Conservation (phyloP, 2,888 invertebrate species). For the Tiliacea aurago region DNA sequence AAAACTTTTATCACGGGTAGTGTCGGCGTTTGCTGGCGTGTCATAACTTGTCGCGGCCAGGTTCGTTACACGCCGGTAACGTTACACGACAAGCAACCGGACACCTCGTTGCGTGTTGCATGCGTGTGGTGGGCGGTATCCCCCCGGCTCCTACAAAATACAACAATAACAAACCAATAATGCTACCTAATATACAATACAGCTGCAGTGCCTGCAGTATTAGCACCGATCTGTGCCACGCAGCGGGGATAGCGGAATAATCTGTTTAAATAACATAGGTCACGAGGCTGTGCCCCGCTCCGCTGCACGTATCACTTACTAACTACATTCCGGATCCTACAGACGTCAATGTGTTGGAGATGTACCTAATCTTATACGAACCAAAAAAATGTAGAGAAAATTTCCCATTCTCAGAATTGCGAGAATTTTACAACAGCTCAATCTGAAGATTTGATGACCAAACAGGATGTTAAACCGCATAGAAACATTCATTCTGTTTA, state of each 20-base stretch:
- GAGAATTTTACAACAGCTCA: slow-evolving; percentile 13
- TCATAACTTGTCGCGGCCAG: slow-evolving; percentile 84
- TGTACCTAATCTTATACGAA: slow-evolving; percentile 12
- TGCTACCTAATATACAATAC: slow-evolving; percentile 61
- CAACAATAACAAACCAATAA: slow-evolving; percentile 67
- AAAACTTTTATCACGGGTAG: slow-evolving; percentile 74
- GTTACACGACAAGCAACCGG: slow-evolving; percentile 82
- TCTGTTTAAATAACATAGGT: slow-evolving; percentile 64
- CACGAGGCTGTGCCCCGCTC: slow-evolving; percentile 43
- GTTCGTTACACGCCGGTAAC: slow-evolving; percentile 81
- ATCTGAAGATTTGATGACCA: slow-evolving; percentile 27
- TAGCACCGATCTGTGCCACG: slow-evolving; percentile 56
- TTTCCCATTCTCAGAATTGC: slow-evolving; percentile 6
- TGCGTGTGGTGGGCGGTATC: slow-evolving; percentile 75
- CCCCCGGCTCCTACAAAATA: slow-evolving; percentile 60
- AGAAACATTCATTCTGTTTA: slow-evolving; percentile 52
- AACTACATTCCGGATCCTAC: slow-evolving; percentile 48
- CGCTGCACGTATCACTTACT: slow-evolving; percentile 50
- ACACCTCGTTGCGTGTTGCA: slow-evolving; percentile 83
- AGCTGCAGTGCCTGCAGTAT: slow-evolving; percentile 46
- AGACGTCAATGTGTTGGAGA: slow-evolving; percentile 31
- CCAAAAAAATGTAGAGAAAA: slow-evolving; percentile 4
- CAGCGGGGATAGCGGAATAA: slow-evolving; percentile 58
- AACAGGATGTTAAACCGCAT: slow-evolving; percentile 47
- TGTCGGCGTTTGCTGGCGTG: slow-evolving; percentile 85